Percentiles rank a stretch among this genome's conserved stretches.
Conservation (phyloP, 2,888 invertebrate genomes). For the Cryptocephalus primarius region DNA sequence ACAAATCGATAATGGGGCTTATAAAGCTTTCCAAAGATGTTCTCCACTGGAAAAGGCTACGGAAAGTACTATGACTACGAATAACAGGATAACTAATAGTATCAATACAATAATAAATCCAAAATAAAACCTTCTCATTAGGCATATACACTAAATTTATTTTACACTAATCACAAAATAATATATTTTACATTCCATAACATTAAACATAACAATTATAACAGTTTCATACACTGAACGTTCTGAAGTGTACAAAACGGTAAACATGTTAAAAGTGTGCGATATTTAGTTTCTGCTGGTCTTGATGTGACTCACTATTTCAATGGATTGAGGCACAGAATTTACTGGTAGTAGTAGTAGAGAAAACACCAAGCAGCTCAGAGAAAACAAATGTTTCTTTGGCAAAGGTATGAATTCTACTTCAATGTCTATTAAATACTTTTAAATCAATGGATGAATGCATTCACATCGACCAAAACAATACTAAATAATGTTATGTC, state of each 20-base stretch:
- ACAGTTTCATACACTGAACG: conserved; percentile 13
- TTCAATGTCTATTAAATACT: too few species aligned
- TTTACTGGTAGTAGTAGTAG: not conserved
- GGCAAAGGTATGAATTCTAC: too few species aligned
- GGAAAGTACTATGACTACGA: not conserved
- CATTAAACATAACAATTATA: conserved; percentile 23
- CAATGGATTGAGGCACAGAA: conserved; percentile 11
- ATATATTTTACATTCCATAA: conserved; percentile 34
- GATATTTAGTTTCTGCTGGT: conserved; percentile 7
- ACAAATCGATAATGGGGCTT: conserved; percentile 24
- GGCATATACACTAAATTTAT: conserved; percentile 31
- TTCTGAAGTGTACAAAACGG: conserved; percentile 9
- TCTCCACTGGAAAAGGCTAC: not conserved
- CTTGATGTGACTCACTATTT: not conserved
- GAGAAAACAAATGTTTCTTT: too few species aligned
- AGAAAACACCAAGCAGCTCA: too few species aligned
- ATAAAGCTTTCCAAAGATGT: conserved; percentile 16
- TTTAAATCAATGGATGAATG: too few species aligned
- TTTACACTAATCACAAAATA: conserved; percentile 37
- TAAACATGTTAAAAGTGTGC: conserved; percentile 16
- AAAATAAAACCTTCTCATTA: not conserved
- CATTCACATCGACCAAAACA: too few species aligned
- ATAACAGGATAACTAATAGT: not conserved
- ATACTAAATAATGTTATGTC: too few species aligned
- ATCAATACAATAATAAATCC: too few species aligned